Conservation (phyloP, 2,113 vertebrate genomes). For the Varanus salvator region DNA sequence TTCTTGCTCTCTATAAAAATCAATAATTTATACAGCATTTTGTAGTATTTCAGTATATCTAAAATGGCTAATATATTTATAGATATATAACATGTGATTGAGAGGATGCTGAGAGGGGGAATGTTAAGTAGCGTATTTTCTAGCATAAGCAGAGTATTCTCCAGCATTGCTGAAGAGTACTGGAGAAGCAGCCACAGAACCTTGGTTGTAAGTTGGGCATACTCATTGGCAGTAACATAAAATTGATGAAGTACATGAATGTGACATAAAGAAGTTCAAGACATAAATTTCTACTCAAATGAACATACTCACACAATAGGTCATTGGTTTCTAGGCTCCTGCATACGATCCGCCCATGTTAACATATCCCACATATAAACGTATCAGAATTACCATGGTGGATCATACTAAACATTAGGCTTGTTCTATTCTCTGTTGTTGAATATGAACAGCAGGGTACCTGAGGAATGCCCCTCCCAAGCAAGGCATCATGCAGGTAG, state of each 20-base stretch:
- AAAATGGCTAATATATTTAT: background rate
- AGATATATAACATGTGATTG: constrained; percentile 39
- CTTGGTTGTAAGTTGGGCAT: constrained; percentile 38
- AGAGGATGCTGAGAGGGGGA: constrained; percentile 36
- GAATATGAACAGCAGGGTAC: background rate
- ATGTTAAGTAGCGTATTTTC: constrained; percentile 46
- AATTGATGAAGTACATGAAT: background rate
- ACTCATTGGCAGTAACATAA: background rate
- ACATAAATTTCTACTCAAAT: constrained; percentile 37
- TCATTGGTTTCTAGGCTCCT: constrained; percentile 47
- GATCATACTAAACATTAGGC: background rate
- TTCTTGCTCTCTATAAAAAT: no score
- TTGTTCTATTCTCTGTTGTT: background rate
- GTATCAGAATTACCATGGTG: background rate
- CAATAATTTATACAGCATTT: background rate
- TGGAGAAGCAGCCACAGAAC: constrained; percentile 46
- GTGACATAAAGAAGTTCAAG: constrained; percentile 5
- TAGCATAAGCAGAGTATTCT: constrained; percentile 4
- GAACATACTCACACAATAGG: rapidly evolving
- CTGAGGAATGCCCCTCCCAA: background rate
- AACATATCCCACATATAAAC: background rate
- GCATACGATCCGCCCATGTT: constrained; percentile 7
- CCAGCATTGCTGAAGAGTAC: background rate
- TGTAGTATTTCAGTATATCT: background rate
- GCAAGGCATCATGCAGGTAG: background rate